Evolutionary conservation across 1,140 invertebrate species (phyloP).

Genomic region (Magallana angulata): DNA sequence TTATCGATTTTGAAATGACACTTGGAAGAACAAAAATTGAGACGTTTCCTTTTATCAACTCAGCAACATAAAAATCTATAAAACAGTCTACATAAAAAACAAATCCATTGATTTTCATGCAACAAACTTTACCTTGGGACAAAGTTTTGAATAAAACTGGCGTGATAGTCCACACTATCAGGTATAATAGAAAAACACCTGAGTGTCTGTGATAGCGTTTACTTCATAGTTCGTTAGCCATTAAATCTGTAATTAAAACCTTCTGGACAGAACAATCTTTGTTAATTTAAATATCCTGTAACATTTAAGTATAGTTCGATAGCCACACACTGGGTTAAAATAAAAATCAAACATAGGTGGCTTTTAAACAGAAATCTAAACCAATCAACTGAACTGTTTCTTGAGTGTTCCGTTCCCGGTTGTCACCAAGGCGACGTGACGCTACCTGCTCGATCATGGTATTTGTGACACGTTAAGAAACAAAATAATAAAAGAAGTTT

Average conservation of each 20-base stretch:
- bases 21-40: too few relatives aligned
- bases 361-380: conserved; percentile 30
- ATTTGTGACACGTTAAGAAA: conserved; percentile 21
- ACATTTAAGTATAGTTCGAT: not conserved
- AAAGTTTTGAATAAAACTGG: too few relatives aligned
- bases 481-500: conserved; percentile 21
- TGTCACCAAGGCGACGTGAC: conserved; percentile 18
- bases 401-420: conserved; percentile 19
- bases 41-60: too few relatives aligned
- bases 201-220: not conserved
- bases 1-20: too few relatives aligned
- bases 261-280: not conserved
- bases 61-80: too few relatives aligned
- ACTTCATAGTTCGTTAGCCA: not conserved
- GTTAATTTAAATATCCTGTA: conserved; percentile 17
- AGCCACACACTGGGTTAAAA: conserved; percentile 4
- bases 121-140: too few relatives aligned
- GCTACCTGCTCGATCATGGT: conserved; percentile 29
- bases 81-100: too few relatives aligned
- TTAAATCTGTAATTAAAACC: conserved; percentile 6
- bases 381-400: conserved; percentile 26
- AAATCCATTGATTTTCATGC: too few relatives aligned
- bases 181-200: not conserved
- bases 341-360: conserved; percentile 28
- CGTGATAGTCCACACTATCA: not conserved